Evolutionary conservation across 2,888 invertebrate species (phyloP).

Genomic region (Loripinus fragilis): DNA sequence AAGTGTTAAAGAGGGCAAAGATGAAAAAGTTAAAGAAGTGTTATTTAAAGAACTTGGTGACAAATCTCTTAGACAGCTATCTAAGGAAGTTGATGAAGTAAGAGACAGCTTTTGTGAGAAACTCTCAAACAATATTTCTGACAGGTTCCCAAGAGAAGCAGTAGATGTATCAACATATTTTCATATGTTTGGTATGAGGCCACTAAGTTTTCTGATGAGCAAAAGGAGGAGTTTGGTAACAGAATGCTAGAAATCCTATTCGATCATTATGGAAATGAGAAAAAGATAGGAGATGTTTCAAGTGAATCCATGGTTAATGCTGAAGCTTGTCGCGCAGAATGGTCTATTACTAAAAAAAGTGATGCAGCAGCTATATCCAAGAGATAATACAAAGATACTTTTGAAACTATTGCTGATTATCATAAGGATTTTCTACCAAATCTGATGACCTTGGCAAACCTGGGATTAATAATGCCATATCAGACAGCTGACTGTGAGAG

Average conservation of each 20-base stretch:
- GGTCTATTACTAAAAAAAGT: slow-evolving; percentile 13
- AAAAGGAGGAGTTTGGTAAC: background rate
- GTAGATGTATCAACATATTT: background rate
- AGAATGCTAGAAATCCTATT: slow-evolving; percentile 16
- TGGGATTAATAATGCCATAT: slow-evolving; percentile 36
- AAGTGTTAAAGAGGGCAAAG: background rate
- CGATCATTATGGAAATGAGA: slow-evolving; percentile 28
- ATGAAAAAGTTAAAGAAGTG: slow-evolving; percentile 10
- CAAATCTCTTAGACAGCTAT: background rate
- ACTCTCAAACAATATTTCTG: slow-evolving; percentile 4
- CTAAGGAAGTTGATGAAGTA: slow-evolving; percentile 8
- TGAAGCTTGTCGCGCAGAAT: slow-evolving; percentile 12
- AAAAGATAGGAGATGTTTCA: background rate
- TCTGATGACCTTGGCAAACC: slow-evolving; percentile 31
- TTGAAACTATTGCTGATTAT: slow-evolving; percentile 30
- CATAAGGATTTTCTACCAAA: slow-evolving; percentile 34
- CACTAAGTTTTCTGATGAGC: background rate
- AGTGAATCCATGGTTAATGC: slow-evolving; percentile 11
- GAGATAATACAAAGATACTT: slow-evolving; percentile 15
- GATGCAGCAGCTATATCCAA: slow-evolving; percentile 38
- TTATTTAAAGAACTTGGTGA: background rate
- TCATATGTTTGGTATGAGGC: background rate
- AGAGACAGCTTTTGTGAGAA: slow-evolving; percentile 8
- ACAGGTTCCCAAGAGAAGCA: slow-evolving; percentile 6
- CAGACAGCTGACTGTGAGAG: slow-evolving; percentile 48